Conservation (phyloP, 2,113 vertebrate genomes). For the Haplochromis burtoni region DNA sequence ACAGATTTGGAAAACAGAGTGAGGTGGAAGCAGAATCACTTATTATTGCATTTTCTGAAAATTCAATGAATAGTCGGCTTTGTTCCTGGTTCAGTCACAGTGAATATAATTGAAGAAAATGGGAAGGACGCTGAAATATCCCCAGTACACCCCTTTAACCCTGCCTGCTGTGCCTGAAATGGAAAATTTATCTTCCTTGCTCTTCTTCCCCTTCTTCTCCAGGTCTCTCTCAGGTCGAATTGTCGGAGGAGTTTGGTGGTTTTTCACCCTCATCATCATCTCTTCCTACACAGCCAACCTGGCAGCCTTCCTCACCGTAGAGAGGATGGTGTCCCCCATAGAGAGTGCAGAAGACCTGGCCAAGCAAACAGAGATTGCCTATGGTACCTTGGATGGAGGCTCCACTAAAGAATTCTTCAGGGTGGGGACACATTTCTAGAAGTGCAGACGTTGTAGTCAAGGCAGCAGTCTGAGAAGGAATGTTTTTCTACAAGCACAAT, state of each 20-base stretch:
- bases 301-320: conserved; percentile 96
- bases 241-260: conserved; percentile 99
- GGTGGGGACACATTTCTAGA: conserved; percentile 56
- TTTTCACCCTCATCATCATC: conserved; percentile 99
- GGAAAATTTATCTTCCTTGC: too few relatives aligned
- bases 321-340: conserved; percentile 97
- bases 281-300: conserved; percentile 98
- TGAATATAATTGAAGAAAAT: neutral
- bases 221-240: conserved; percentile 76
- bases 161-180: neutral
- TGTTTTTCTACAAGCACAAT: neutral
- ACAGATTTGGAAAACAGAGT: neutral
- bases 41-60: neutral
- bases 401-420: conserved; percentile 97
- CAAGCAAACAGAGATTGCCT: conserved; percentile 96
- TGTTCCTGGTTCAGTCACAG: neutral
- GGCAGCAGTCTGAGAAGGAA: neutral
- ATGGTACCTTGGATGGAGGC: conserved; percentile 91
- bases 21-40: neutral
- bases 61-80: accelerated
- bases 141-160: neutral
- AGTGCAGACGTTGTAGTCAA: neutral
- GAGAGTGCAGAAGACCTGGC: conserved; percentile 95
- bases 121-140: accelerated
- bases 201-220: neutral